Percentiles rank a stretch among this genome's conserved stretches.
phyloP scores from a whole-genome alignment of 2,888 invertebrate species.

The Coecobrya sp. region DNA sequence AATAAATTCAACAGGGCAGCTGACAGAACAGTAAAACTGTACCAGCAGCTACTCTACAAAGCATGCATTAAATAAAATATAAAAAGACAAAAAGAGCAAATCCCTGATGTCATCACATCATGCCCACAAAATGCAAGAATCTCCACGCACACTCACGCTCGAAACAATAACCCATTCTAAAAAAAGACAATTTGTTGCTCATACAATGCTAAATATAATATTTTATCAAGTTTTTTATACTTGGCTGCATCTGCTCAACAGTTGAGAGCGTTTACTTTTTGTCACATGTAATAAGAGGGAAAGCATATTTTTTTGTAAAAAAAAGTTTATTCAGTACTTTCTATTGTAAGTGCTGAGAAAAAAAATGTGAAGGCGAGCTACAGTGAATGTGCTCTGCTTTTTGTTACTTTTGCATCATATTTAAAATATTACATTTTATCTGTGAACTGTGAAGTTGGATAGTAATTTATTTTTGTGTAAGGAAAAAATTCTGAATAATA shows the following conservation, averaged over 20 bases:
- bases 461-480: not conserved
- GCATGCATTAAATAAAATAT: constrained; percentile 18
- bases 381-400: not conserved
- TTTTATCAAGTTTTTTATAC: not conserved
- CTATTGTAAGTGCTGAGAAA: not conserved
- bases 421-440: constrained; percentile 51
- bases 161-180: not conserved
- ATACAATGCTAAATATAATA: not conserved
- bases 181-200: constrained; percentile 41
- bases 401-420: constrained; percentile 23
- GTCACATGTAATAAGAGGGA: not conserved
- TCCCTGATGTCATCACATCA: constrained; percentile 46
- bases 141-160: not conserved
- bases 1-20: constrained; percentile 43
- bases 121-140: not conserved
- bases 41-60: not conserved
- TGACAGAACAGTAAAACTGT: constrained; percentile 1
- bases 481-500: constrained; percentile 17
- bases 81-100: constrained; percentile 50
- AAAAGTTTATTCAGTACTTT: not conserved
- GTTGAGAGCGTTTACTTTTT: not conserved
- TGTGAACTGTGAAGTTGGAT: constrained; percentile 24
- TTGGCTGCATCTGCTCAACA: constrained; percentile 12
- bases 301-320: constrained; percentile 13
- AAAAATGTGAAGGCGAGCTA: not conserved